Evolutionary conservation across 2,113 vertebrate genomes (phyloP).

Genomic region (Proterorhinus semilunaris): DNA sequence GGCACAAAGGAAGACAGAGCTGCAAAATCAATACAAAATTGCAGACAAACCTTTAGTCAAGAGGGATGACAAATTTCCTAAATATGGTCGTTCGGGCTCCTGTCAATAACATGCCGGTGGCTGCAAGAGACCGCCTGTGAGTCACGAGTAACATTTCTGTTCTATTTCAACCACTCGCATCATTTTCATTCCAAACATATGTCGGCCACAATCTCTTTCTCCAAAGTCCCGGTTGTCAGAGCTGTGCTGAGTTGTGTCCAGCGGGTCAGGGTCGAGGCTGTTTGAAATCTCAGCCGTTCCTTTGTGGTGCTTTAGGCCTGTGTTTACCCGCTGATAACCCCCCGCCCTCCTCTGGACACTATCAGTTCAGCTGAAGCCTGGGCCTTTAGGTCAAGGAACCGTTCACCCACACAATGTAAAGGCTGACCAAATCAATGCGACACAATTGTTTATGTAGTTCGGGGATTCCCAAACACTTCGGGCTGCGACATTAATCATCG

Average conservation of each 20-base stretch:
- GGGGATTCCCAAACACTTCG: too few species aligned
- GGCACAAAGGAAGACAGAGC: neutral
- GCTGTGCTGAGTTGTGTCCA: slow-evolving; percentile 3
- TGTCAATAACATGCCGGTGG: too few species aligned
- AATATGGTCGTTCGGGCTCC: too few species aligned
- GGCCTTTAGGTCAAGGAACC: slow-evolving; percentile 51
- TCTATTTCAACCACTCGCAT: too few species aligned
- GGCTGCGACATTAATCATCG: too few species aligned
- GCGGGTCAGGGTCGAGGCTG: slow-evolving; percentile 44
- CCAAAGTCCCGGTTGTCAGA: neutral
- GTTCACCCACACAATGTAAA: neutral
- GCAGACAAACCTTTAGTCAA: neutral
- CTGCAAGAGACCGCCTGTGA: too few species aligned
- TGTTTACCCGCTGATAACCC: slow-evolving; percentile 69
- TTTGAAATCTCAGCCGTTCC: slow-evolving; percentile 49
- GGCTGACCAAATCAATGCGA: neutral
- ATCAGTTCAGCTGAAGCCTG: slow-evolving; percentile 45
- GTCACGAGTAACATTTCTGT: too few species aligned
- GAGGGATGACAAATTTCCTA: too few species aligned
- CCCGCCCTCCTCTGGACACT: slow-evolving; percentile 25
- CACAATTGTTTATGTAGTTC: too few species aligned
- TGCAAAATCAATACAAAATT: neutral
- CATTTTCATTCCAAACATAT: too few species aligned
- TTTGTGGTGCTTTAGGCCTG: slow-evolving; percentile 18
- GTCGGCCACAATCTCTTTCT: slow-evolving; percentile 18